Evolutionary conservation across 2,888 invertebrate genomes (phyloP), one percentile per base, ranked within the genome.

Genomic region (Spialia ferax): DNA sequence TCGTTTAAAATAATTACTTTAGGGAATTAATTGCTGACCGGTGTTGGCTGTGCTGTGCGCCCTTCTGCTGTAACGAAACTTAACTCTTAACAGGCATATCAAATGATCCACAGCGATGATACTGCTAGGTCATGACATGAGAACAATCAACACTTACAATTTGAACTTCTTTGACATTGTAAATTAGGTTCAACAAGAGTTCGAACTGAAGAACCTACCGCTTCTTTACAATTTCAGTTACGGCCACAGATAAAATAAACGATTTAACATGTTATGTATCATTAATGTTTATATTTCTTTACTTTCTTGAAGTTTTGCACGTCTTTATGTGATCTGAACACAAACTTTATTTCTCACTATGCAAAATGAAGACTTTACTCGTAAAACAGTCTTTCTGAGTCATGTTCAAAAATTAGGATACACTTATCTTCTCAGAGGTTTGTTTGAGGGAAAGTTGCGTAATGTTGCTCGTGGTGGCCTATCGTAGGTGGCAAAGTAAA

Each of bases 361-460:
- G 26, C 26, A 38, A 61, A 63, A 45, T 45, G 18, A 29, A 65
- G 20, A 62, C 35, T 22, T 65, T 56, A n/a, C n/a, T n/a, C n/a
- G n/a, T n/a, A n/a, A 22, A 29, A 29, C 52, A 45, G 42, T 29
- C n/a, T 56, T 22, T 18, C 29, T 22, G 32, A 64, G 48, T 57
- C 64, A 64, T 45, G 55, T 32, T 64, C 48, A 55, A 42, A 42
- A 55, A 63, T 63, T 55, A 57, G 32, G 32, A 65, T 57, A 50
- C 56, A 23, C 48, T 64, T 68, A 68, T 67, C 59, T 66, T 52
- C 68, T 54, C 69, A 72, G 74, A 74, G 75, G 75, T 76, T 74
- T 76, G 77, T 77, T 73, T 74, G 70, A 75, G 73, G 74, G 73
- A 76, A 74, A 67, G 70, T 81, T 79, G 73, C 73, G 77, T 69